Conservation (phyloP, 2,113 vertebrate genomes). For the Pluvialis apricaria region DNA sequence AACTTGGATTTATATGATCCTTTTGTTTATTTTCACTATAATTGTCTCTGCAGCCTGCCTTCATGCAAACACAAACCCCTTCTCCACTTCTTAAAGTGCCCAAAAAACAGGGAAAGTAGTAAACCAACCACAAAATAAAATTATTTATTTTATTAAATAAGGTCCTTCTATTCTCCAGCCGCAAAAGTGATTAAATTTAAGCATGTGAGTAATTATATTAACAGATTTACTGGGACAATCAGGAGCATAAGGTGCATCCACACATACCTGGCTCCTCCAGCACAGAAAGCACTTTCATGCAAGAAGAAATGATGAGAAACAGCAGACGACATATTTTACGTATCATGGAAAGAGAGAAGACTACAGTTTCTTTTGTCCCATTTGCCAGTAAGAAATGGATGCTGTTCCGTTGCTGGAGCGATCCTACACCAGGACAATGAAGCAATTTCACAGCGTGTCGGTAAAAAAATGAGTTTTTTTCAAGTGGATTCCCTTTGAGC, state of each 20-base stretch:
- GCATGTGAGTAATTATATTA: not conserved
- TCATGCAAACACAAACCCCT: not conserved
- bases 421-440: not conserved
- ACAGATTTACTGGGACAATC: not conserved
- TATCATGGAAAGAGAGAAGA: not conserved
- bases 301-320: not conserved
- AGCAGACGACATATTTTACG: not conserved
- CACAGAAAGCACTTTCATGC: not conserved
- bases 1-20: slow-evolving; percentile 32
- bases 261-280: not conserved
- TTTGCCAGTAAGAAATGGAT: not conserved
- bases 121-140: not conserved
- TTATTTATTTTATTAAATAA: not conserved
- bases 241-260: not conserved
- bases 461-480: not conserved
- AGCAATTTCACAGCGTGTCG: not conserved
- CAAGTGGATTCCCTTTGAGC: not conserved
- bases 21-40: slow-evolving; percentile 31
- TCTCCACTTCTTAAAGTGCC: not conserved
- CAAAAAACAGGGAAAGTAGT: not conserved
- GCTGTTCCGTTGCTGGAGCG: not conserved
- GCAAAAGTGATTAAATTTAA: not conserved
- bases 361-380: not conserved
- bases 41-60: not conserved
- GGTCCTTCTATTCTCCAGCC: not conserved